Evolutionary conservation across 1,140 invertebrate genomes (phyloP).

Genomic region (Zaprionus nigranus): DNA sequence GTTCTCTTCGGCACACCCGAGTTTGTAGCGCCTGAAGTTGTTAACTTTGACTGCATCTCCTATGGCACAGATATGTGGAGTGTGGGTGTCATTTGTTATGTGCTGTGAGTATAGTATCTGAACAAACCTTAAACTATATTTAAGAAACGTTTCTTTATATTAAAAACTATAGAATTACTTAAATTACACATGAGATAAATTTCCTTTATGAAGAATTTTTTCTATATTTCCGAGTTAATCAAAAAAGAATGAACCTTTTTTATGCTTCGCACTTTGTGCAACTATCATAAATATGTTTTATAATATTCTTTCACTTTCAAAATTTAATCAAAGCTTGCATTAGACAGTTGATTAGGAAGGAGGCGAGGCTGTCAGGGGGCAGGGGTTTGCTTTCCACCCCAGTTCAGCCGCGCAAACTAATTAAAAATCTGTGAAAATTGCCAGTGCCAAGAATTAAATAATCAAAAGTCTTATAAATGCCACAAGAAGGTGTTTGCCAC

Average conservation of each 20-base stretch:
- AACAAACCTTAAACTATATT: neutral
- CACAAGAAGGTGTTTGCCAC: constrained; percentile 21
- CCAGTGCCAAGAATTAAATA: constrained; percentile 65
- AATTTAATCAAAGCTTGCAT: constrained; percentile 41
- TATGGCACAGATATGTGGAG: constrained; percentile 99
- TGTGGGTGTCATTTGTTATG: constrained; percentile 98
- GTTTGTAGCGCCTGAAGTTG: constrained; percentile 99
- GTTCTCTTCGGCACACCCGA: constrained; percentile 99
- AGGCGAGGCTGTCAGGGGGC: neutral
- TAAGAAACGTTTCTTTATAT: no score
- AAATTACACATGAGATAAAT: no score
- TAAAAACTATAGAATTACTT: no score
- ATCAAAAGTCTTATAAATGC: constrained; percentile 53
- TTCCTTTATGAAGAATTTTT: no score
- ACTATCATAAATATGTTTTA: constrained; percentile 10
- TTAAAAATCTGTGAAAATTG: constrained; percentile 66
- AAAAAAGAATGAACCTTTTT: neutral
- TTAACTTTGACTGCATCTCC: constrained; percentile 98
- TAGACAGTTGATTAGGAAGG: no score
- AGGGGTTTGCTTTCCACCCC: neutral
- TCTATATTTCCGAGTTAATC: neutral
- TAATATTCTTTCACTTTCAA: constrained; percentile 17
- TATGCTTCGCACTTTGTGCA: neutral
- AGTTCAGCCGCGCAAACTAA: constrained; percentile 50
- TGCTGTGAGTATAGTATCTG: constrained; percentile 92